These are phyloP conservation scores for Hetaerina titia DNA, from an alignment of 2,888 invertebrate species.

Conservation along the genomic window DNA sequence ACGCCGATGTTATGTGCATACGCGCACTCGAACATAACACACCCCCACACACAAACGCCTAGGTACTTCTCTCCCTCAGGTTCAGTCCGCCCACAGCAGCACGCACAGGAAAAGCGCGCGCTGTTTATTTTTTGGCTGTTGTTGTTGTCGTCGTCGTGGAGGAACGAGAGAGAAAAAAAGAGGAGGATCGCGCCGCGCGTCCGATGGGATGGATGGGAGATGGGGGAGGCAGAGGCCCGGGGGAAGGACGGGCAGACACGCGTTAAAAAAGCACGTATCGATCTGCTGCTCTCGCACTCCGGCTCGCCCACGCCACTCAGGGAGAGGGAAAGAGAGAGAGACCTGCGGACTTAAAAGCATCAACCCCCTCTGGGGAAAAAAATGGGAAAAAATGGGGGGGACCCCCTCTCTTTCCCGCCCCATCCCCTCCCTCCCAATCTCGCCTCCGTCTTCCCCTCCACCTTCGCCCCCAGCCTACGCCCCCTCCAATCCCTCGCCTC, in stretches of 20 bases:
- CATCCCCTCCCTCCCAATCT: neutral
- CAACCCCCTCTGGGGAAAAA: conserved; percentile 38
- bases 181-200: conserved; percentile 4
- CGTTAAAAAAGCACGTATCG: conserved; percentile 64
- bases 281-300: conserved; percentile 11
- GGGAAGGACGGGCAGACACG: conserved; percentile 28
- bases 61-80: neutral
- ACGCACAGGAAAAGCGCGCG: neutral
- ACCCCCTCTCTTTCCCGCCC: neutral
- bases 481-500: neutral
- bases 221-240: neutral
- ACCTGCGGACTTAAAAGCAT: conserved; percentile 62
- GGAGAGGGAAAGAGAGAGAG: neutral
- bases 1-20: neutral
- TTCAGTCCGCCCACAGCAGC: neutral
- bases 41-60: neutral
- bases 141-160: conserved; percentile 19
- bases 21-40: too few species aligned
- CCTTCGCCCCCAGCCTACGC: neutral
- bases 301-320: conserved; percentile 61
- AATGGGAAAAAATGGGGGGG: conserved; percentile 12
- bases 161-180: neutral
- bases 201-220: conserved; percentile 5
- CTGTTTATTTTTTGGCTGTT: neutral
- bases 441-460: neutral